Evolutionary conservation across 1,140 invertebrate species (phyloP).

Genomic region (Cotesia typhae): DNA sequence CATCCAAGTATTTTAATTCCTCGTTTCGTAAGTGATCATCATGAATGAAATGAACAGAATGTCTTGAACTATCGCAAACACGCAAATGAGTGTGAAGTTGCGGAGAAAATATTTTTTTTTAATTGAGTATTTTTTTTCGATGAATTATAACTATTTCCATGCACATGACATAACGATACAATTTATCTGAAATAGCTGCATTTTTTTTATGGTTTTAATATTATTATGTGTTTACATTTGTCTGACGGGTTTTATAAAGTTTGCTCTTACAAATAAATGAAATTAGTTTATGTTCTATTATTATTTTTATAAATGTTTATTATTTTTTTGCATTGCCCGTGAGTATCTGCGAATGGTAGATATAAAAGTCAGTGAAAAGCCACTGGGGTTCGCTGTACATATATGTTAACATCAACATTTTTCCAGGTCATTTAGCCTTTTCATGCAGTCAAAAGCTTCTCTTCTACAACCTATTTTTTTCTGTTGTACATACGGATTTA

Average conservation of each 20-base stretch:
- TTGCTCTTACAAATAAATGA: conserved; percentile 1
- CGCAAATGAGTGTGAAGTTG: too few species aligned
- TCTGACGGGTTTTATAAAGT: conserved; percentile 13
- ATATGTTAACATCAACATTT: conserved; percentile 21
- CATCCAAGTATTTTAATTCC: too few species aligned
- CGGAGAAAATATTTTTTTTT: too few species aligned
- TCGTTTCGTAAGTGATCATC: too few species aligned
- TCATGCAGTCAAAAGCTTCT: conserved; percentile 9
- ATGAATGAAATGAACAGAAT: too few species aligned
- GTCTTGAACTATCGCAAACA: too few species aligned
- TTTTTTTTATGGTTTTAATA: too few species aligned
- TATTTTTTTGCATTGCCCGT: conserved; percentile 9
- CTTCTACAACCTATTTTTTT: conserved; percentile 2
- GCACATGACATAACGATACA: too few species aligned
- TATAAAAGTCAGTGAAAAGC: conserved; percentile 27
- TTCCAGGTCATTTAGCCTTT: conserved; percentile 31
- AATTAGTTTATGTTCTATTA: neutral
- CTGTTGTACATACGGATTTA: neutral
- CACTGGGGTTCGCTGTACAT: conserved; percentile 9
- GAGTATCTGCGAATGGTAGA: conserved; percentile 27
- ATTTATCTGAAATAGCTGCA: too few species aligned
- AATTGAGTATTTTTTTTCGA: too few species aligned
- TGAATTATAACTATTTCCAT: too few species aligned
- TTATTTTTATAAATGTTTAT: neutral
- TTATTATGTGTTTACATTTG: neutral